Conservation (phyloP, 2,888 invertebrate species). For the Aquatica leii region DNA sequence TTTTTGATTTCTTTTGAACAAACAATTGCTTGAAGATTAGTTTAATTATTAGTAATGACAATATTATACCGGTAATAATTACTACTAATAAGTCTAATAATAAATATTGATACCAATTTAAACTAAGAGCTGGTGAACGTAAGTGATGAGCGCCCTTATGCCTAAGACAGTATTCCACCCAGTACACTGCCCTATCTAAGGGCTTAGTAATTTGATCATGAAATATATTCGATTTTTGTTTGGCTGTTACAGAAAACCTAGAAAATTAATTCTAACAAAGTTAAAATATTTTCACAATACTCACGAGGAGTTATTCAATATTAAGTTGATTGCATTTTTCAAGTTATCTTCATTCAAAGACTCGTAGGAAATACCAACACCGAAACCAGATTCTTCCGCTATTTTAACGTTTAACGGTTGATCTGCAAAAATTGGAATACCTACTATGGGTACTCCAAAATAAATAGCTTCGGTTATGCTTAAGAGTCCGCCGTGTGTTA, state of each 20-base stretch:
- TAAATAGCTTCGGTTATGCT: constrained; percentile 65
- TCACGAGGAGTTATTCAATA: constrained; percentile 51
- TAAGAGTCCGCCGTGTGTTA: constrained; percentile 67
- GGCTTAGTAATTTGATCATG: constrained; percentile 50
- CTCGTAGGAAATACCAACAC: constrained; percentile 53
- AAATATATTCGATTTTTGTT: constrained; percentile 45
- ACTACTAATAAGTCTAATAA: constrained; percentile 45
- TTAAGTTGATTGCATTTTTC: constrained; percentile 43
- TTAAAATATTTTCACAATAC: constrained; percentile 37
- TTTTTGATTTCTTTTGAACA: too few relatives aligned
- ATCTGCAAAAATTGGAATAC: constrained; percentile 63
- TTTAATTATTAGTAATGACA: too few relatives aligned
- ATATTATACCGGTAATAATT: too few relatives aligned
- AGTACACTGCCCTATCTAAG: constrained; percentile 49
- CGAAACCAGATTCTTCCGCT: constrained; percentile 59
- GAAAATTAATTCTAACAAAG: constrained; percentile 22
- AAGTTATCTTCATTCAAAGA: constrained; percentile 54
- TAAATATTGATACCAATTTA: constrained; percentile 49
- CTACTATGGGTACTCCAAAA: constrained; percentile 61
- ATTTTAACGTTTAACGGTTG: constrained; percentile 61
- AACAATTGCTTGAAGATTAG: too few relatives aligned
- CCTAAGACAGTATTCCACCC: constrained; percentile 51
- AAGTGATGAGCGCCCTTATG: constrained; percentile 52
- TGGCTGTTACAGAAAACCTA: constrained; percentile 23
- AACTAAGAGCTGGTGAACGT: constrained; percentile 44